phyloP scores from a whole-genome alignment of 2,113 vertebrate genomes.

The Pelobates fuscus region DNA sequence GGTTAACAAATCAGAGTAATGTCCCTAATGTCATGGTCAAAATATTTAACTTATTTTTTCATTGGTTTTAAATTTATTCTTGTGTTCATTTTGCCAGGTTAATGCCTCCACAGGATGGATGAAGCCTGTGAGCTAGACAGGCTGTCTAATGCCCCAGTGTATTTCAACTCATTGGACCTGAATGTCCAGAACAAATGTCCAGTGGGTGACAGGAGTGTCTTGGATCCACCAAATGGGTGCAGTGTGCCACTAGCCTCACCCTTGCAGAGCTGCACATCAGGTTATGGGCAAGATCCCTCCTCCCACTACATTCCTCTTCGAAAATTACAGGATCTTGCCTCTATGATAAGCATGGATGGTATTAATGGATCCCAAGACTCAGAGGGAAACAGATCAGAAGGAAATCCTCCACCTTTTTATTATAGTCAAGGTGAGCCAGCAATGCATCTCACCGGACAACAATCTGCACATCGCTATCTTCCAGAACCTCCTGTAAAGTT shows the following conservation, averaged over 20 bases:
- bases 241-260: constrained; percentile 68
- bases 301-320: constrained; percentile 81
- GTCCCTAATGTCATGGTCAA: too few relatives aligned
- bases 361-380: constrained; percentile 68
- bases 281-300: constrained; percentile 72
- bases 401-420: constrained; percentile 45
- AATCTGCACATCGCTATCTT: constrained; percentile 59
- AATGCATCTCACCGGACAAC: constrained; percentile 59
- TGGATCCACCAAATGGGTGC: constrained; percentile 67
- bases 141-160: constrained; percentile 71
- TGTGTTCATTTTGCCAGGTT: constrained; percentile 61
- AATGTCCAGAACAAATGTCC: constrained; percentile 69
- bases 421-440: constrained; percentile 55
- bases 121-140: constrained; percentile 75
- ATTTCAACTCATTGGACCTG: constrained; percentile 76
- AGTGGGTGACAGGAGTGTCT: constrained; percentile 69
- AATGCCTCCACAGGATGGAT: constrained; percentile 80
- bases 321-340: constrained; percentile 84
- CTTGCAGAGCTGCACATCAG: constrained; percentile 66
- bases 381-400: constrained; percentile 28
- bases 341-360: constrained; percentile 81
- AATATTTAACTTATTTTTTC: background rate
- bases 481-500: constrained; percentile 61
- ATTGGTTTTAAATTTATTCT: background rate
- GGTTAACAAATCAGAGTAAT: too few relatives aligned